These are phyloP conservation scores for Hirtodrosophila trivittata DNA, from an alignment of 2,888 invertebrate species.

Conservation along the genomic window DNA sequence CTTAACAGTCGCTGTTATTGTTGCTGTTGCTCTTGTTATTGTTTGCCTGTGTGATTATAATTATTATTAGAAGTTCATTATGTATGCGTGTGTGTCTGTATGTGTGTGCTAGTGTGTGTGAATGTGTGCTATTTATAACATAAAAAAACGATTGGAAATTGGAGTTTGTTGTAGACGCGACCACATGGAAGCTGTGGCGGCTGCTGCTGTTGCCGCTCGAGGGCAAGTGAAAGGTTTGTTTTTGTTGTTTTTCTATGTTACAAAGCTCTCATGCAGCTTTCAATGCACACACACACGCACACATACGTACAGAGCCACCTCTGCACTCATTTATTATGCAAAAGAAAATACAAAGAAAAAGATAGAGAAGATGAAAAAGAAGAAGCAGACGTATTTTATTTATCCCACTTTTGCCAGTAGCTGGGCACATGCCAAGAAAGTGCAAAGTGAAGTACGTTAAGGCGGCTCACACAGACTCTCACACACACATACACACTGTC, in stretches of 20 bases:
- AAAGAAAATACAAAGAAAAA: conserved; percentile 4
- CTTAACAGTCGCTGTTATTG: conserved; percentile 8
- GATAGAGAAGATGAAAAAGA: conserved; percentile 10
- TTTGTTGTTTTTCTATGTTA: conserved; percentile 19
- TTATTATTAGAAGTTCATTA: conserved; percentile 49
- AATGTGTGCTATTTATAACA: conserved; percentile 58
- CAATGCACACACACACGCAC: conserved; percentile 13
- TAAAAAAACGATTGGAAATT: conserved; percentile 43
- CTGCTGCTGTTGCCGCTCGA: conserved; percentile 30
- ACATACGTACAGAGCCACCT: conserved; percentile 22
- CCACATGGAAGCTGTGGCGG: conserved; percentile 51
- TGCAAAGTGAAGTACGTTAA: conserved; percentile 42
- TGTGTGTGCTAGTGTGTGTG: conserved; percentile 23
- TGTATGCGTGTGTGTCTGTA: conserved; percentile 19
- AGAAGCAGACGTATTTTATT: conserved; percentile 19
- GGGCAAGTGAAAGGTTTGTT: conserved; percentile 59
- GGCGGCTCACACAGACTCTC: conserved; percentile 13
- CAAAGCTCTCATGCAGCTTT: conserved; percentile 42
- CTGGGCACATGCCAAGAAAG: conserved; percentile 37
- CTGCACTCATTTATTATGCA: conserved; percentile 55
- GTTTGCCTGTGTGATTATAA: conserved; percentile 20
- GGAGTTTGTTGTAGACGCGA: conserved; percentile 41
- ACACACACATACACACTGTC: conserved; percentile 24
- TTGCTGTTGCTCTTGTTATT: conserved; percentile 10
- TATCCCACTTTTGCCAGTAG: conserved; percentile 38